A percentile compares a stretch with the other conserved stretches of the same genome.
Evolutionary conservation across 2,113 vertebrate species (phyloP).

Genomic region (Eonycteris spelaea): DNA sequence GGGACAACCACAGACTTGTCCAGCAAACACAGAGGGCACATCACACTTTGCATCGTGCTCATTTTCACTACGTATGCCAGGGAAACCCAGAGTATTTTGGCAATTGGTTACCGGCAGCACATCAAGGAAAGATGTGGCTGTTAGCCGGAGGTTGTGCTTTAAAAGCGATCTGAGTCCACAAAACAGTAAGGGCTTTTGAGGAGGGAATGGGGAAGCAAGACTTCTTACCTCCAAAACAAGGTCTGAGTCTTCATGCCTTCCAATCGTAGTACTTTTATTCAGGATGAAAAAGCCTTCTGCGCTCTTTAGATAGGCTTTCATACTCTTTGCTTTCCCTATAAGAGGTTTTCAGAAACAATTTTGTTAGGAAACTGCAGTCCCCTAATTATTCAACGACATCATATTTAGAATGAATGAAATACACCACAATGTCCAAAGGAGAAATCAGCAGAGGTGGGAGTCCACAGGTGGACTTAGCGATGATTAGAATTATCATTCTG

Average conservation of each 20-base stretch:
- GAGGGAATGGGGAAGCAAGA: fast-evolving
- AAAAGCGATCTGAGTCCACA: neutral
- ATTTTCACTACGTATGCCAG: neutral
- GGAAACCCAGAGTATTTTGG: fast-evolving
- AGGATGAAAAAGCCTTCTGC: constrained; percentile 81
- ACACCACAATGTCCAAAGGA: fast-evolving
- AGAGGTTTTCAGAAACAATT: neutral
- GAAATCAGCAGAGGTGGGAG: neutral
- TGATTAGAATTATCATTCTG: neutral
- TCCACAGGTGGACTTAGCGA: neutral
- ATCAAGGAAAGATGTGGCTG: neutral
- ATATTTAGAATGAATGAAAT: neutral
- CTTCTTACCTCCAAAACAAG: constrained; percentile 84
- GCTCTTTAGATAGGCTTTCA: constrained; percentile 84
- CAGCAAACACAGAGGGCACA: neutral
- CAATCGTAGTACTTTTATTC: constrained; percentile 78
- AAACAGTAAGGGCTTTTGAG: neutral
- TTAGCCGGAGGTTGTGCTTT: neutral
- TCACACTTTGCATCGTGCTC: fast-evolving
- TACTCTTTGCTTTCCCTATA: neutral
- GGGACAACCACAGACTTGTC: fast-evolving
- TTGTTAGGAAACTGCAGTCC: neutral
- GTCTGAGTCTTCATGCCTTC: constrained; percentile 81
- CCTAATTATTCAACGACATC: neutral
- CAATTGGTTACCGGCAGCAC: fast-evolving